phyloP scores from a whole-genome alignment of 2,888 invertebrate species.

The Pachliopta kotzebuea region DNA sequence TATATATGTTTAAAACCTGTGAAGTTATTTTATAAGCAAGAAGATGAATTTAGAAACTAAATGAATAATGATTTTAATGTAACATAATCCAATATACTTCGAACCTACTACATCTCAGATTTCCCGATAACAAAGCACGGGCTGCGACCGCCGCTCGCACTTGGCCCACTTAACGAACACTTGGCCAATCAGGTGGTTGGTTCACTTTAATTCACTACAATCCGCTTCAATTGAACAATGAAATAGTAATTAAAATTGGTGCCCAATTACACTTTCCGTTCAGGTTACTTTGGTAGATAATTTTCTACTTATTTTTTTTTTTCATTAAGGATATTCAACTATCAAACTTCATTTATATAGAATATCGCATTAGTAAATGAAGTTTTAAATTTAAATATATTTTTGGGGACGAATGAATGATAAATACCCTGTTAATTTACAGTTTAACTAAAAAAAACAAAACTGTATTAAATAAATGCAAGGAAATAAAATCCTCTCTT shows the following conservation, averaged over 20 bases:
- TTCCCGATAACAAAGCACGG: constrained; percentile 16
- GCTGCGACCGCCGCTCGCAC: constrained; percentile 19
- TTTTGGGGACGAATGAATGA: background rate
- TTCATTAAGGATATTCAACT: constrained; percentile 1
- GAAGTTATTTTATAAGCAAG: too few relatives aligned
- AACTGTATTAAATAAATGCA: constrained; percentile 9
- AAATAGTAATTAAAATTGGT: constrained; percentile 16
- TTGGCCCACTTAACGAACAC: constrained; percentile 23
- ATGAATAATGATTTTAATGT: background rate
- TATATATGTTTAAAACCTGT: too few relatives aligned
- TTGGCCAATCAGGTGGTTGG: constrained; percentile 24
- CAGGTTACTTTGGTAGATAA: background rate
- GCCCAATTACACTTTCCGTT: constrained; percentile 2
- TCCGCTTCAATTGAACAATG: constrained; percentile 6
- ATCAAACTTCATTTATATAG: background rate
- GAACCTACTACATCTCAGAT: constrained; percentile 13
- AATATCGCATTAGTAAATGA: background rate
- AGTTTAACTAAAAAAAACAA: background rate
- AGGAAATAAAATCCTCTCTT: constrained; percentile 21
- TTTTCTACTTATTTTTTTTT: background rate
- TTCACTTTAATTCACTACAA: constrained; percentile 19
- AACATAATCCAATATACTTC: background rate
- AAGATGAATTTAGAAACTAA: too few relatives aligned
- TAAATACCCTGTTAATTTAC: background rate
- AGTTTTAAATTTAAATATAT: too few relatives aligned